Base-by-base conservation (phyloP, 2,888 invertebrate genomes). In the Tricholauxania praeusta region DNA sequence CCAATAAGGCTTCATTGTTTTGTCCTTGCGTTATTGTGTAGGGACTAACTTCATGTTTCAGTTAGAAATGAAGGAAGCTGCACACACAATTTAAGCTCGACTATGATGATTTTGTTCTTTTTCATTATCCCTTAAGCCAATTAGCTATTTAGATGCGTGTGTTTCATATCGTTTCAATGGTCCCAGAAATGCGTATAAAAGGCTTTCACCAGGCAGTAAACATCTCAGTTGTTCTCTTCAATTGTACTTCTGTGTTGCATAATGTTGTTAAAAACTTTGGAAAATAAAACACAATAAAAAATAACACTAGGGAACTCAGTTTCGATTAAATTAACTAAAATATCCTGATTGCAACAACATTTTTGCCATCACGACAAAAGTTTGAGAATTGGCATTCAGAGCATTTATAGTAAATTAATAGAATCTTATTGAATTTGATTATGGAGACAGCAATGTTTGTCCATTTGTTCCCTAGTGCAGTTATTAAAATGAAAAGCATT, bases 81-180 rank as follows among this genome's bases (percentile, higher is more conserved):
- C 62, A 28, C 28, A 22, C 57, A 57, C 5, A 39, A 57, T 48
- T 17, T n/a, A 12, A 52, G 28, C 52, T 22, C 53, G 32, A 39
- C 32, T 17, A 39, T 15, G 49, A 28, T 15, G 64, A 59, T 68
- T 7, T 68, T 15, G 57, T 28, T 7, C 39, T 39, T 39, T 39
- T 39, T 39, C 39, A 39, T 39, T 57, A 55, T 67, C 67, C 67
- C 22, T 69, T 51, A 62, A 69, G 69, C 69, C 69, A 62, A 60
- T 60, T 69, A 17, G 51, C 60, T 55, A 22, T n/a, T n/a, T 62
- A 39, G 10, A 17, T 62, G 62, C 62, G 12, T 10, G 28, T 28
- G 28, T 28, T 28, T 4, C 3, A 14, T 49, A 32, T 3, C 17
- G 19, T 8, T 19, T 12, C 28, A 10, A 1, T 19, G 19, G 6